Conservation (phyloP, 2,113 vertebrate species). For the Alethe diademata region DNA sequence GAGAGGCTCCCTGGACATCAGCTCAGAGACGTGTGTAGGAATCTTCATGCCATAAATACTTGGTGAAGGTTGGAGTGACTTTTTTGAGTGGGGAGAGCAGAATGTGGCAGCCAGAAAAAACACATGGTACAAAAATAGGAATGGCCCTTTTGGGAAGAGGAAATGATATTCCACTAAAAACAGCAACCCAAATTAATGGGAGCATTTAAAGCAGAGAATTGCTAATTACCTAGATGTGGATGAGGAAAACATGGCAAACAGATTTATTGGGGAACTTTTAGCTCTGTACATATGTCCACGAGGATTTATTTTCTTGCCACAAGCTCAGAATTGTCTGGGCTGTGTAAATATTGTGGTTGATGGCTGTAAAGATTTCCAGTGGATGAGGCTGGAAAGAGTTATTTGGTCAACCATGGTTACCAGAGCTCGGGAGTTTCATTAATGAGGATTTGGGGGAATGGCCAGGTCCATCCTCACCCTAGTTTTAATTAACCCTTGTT, state of each 20-base stretch:
- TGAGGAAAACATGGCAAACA: neutral
- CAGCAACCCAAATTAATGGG: conserved; percentile 31
- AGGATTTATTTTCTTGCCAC: conserved; percentile 30
- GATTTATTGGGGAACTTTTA: conserved; percentile 37
- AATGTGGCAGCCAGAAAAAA: conserved; percentile 43
- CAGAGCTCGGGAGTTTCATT: neutral
- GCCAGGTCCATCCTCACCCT: neutral
- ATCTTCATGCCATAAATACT: conserved; percentile 45
- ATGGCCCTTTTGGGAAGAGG: conserved; percentile 43
- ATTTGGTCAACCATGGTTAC: neutral
- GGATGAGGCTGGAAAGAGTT: neutral
- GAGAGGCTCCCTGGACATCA: neutral
- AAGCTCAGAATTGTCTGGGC: neutral
- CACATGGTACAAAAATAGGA: neutral
- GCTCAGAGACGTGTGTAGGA: conserved; percentile 15
- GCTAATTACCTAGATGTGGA: conserved; percentile 36
- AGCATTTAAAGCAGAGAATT: neutral
- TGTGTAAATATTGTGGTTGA: conserved; percentile 45
- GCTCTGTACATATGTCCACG: conserved; percentile 12
- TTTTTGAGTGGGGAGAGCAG: conserved; percentile 32
- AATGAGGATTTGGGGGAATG: neutral
- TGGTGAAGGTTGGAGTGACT: conserved; percentile 20
- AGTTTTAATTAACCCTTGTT: neutral
- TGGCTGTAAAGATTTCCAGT: conserved; percentile 4
- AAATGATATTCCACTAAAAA: conserved; percentile 22